A percentile compares a stretch with the other conserved stretches of the same genome.
Evolutionary conservation across 2,113 vertebrate genomes (phyloP).

Genomic region (human (Homo sapiens)): GRCh38 chr6:67834001-67834500

Average conservation of each 20-base stretch:
- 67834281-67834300: constrained; percentile 30
- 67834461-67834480: background rate
- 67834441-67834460: background rate
- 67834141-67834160: background rate
- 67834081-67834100: background rate
- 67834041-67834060: constrained; percentile 37
- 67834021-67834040: constrained; percentile 44
- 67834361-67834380: background rate
- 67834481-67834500: background rate
- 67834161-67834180: background rate
- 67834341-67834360: background rate
- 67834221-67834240: background rate
- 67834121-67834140: background rate
- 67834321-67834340: background rate
- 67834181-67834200: background rate
- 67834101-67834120: constrained; percentile 32
- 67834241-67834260: background rate
- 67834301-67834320: background rate
- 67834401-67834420: background rate
- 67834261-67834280: background rate
- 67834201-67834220: background rate
- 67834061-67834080: constrained; percentile 34
- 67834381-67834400: background rate
- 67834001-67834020: constrained; percentile 50
- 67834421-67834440: background rate